Conservation (phyloP, 2,797 vertebrate genomes). For the Apogon hyalosoma region DNA sequence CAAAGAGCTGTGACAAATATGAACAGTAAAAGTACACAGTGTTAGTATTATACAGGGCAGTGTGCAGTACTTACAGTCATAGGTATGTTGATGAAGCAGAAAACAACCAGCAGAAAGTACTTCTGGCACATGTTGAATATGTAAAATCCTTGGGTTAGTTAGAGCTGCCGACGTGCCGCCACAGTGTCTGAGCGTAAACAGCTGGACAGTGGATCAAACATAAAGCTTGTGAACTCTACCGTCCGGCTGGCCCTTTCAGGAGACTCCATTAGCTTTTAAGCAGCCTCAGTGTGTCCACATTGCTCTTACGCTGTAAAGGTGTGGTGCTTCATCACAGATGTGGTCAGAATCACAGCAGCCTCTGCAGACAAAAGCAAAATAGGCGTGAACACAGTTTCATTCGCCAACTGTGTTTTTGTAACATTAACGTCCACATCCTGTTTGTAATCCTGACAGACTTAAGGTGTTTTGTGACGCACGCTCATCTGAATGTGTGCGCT, state of each 20-base stretch:
- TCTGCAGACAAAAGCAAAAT: slow-evolving; percentile 42
- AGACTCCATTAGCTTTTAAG: slow-evolving; percentile 65
- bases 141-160: slow-evolving; percentile 19
- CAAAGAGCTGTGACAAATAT: not conserved
- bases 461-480: slow-evolving; percentile 11
- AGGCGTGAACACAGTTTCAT: slow-evolving; percentile 50
- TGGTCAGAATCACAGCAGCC: slow-evolving; percentile 40
- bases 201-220: slow-evolving; percentile 20
- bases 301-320: slow-evolving; percentile 33
- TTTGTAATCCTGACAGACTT: slow-evolving; percentile 33
- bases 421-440: slow-evolving; percentile 32
- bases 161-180: not conserved
- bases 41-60: too few relatives aligned
- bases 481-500: slow-evolving; percentile 12
- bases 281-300: slow-evolving; percentile 23
- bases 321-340: slow-evolving; percentile 63
- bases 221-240: slow-evolving; percentile 21
- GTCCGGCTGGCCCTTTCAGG: slow-evolving; percentile 17
- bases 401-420: slow-evolving; percentile 28
- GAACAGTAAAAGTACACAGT: too few relatives aligned
- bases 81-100: slow-evolving; percentile 35
- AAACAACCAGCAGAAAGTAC: slow-evolving; percentile 46
- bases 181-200: not conserved
- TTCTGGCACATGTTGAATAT: slow-evolving; percentile 31
- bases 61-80: slow-evolving; percentile 58